Conservation (phyloP, 2,113 vertebrate genomes). For the Eolophus roseicapilla region DNA sequence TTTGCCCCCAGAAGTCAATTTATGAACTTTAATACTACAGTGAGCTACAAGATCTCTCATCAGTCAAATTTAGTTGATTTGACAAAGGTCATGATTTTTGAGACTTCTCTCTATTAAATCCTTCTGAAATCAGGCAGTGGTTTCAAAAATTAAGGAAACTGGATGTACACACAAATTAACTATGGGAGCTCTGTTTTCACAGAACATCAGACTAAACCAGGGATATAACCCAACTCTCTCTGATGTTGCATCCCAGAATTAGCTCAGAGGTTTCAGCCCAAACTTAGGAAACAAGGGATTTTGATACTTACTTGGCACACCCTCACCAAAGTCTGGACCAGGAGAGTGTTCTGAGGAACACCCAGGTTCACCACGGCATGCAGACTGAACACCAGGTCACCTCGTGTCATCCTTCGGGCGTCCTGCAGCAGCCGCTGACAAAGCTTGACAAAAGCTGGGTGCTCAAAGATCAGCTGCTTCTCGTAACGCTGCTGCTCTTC, state of each 20-base stretch:
- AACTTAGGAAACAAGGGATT: not conserved
- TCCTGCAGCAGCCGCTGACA: slow-evolving; percentile 73
- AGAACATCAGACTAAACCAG: not conserved
- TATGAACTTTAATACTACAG: not conserved
- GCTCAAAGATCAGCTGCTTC: slow-evolving; percentile 81
- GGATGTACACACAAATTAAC: not conserved
- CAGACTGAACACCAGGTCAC: slow-evolving; percentile 77
- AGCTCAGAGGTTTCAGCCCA: fast-evolving
- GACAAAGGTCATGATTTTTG: not conserved
- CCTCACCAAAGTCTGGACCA: slow-evolving; percentile 86
- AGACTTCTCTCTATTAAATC: not conserved
- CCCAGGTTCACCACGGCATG: slow-evolving; percentile 80
- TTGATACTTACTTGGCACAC: slow-evolving; percentile 80
- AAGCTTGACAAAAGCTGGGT: slow-evolving; percentile 76
- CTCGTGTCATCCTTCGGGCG: slow-evolving; percentile 44
- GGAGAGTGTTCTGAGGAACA: slow-evolving; percentile 79
- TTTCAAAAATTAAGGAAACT: not conserved
- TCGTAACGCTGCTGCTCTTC: slow-evolving; percentile 79
- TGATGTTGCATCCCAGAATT: not conserved
- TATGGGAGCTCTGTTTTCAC: not conserved
- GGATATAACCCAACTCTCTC: not conserved
- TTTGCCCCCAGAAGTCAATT: not conserved
- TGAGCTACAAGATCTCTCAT: not conserved
- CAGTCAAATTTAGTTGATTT: not conserved
- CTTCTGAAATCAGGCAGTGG: not conserved